These are phyloP conservation scores for Etheostoma spectabile DNA, from an alignment of 2,113 vertebrate genomes.

Conservation along the genomic window DNA sequence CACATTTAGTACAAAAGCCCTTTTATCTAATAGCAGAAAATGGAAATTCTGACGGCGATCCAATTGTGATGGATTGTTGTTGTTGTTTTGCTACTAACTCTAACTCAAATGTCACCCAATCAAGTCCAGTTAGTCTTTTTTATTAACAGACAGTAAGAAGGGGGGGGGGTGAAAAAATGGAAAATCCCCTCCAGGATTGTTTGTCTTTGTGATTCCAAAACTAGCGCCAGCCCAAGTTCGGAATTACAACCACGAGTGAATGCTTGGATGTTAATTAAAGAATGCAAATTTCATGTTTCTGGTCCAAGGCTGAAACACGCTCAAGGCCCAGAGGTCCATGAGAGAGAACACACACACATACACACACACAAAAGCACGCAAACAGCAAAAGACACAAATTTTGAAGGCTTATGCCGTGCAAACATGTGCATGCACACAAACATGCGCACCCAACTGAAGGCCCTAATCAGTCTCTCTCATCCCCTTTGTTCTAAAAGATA, in stretches of 20 bases:
- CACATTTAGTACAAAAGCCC: conserved; percentile 30
- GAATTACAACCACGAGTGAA: conserved; percentile 79
- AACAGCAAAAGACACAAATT: conserved; percentile 37
- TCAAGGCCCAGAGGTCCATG: conserved; percentile 69
- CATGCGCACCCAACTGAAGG: conserved; percentile 43
- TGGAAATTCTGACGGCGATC: conserved; percentile 42
- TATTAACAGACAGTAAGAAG: conserved; percentile 23
- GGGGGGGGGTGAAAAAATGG: neutral
- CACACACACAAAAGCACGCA: conserved; percentile 20
- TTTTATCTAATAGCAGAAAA: conserved; percentile 38
- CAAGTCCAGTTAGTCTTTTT: conserved; percentile 64
- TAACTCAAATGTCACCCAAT: conserved; percentile 71
- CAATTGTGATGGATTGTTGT: conserved; percentile 27
- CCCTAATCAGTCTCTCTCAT: conserved; percentile 69
- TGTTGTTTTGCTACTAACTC: conserved; percentile 43
- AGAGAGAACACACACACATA: conserved; percentile 27
- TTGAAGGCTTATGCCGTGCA: conserved; percentile 52
- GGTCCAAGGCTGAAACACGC: conserved; percentile 80
- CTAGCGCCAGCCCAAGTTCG: conserved; percentile 58
- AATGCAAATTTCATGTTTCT: conserved; percentile 85
- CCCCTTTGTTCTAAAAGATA: conserved; percentile 71
- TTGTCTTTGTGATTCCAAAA: conserved; percentile 77
- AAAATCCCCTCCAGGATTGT: conserved; percentile 69
- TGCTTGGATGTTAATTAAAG: conserved; percentile 83
- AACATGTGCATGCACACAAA: conserved; percentile 5